A percentile compares a stretch with the other conserved stretches of the same genome.
Evolutionary conservation across 2,888 invertebrate species (phyloP).

Genomic region (Clitarchus hookeri): DNA sequence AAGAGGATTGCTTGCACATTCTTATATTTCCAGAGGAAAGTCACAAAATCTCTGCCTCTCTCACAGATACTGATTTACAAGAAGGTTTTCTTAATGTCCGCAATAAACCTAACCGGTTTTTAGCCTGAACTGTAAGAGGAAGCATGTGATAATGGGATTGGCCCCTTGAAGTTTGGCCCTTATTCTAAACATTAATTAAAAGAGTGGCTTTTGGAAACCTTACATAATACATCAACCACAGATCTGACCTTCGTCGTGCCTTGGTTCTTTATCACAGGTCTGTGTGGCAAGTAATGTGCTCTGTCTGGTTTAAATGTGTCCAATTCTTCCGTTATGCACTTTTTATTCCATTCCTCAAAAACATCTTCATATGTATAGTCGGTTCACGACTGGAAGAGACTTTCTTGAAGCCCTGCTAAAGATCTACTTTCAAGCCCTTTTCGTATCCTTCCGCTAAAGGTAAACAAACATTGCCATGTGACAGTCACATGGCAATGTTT

Average conservation of each 20-base stretch:
- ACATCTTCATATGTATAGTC: too few species aligned
- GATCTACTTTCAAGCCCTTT: too few species aligned
- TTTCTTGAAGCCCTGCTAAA: too few species aligned
- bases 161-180: conserved; percentile 36
- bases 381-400: too few species aligned
- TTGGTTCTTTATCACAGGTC: too few species aligned
- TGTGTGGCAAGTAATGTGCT: too few species aligned
- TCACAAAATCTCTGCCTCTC: not conserved
- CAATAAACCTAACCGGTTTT: not conserved
- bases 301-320: not conserved
- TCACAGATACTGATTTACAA: not conserved
- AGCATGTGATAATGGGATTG: conserved; percentile 22
- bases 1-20: not conserved
- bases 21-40: not conserved
- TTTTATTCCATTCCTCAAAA: not conserved
- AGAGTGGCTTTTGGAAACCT: conserved; percentile 30
- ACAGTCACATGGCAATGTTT: too few species aligned
- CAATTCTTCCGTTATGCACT: conserved; percentile 18
- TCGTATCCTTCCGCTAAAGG: too few species aligned
- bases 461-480: too few species aligned
- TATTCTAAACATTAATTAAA: conserved; percentile 46
- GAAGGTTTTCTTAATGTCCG: conserved; percentile 19
- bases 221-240: conserved; percentile 43
- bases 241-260: conserved; percentile 34
- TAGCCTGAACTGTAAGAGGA: not conserved